Evolutionary conservation across 2,797 vertebrate genomes (phyloP).

Genomic region (Melanotaenia maccullochi): DNA sequence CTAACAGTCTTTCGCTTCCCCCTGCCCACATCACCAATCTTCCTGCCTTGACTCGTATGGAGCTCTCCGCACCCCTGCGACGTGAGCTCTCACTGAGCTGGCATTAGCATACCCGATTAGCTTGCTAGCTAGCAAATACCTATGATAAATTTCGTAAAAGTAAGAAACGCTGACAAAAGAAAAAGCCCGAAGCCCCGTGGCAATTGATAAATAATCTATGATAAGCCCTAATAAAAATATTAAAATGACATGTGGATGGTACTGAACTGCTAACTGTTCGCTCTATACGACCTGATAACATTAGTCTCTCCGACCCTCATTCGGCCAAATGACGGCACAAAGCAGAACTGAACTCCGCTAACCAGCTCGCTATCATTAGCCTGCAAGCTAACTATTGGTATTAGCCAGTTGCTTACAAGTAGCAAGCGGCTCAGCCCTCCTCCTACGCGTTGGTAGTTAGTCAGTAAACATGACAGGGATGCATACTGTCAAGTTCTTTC

Average conservation of each 20-base stretch:
- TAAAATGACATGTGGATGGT: constrained; percentile 27
- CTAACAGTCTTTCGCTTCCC: constrained; percentile 53
- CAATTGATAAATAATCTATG: not conserved
- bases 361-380: constrained; percentile 55
- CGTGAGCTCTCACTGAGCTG: constrained; percentile 69
- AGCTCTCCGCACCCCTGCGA: constrained; percentile 61
- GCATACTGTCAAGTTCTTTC: constrained; percentile 49
- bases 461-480: constrained; percentile 44
- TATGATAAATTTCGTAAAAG: constrained; percentile 37
- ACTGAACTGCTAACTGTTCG: constrained; percentile 5
- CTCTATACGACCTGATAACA: constrained; percentile 36
- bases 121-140: constrained; percentile 54
- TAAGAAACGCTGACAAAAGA: not conserved
- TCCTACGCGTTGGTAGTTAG: constrained; percentile 49
- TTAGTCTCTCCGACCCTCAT: constrained; percentile 65
- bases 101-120: constrained; percentile 71
- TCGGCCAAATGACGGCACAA: constrained; percentile 45
- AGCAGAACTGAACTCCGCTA: constrained; percentile 40
- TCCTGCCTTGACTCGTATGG: constrained; percentile 64
- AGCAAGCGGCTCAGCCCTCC: constrained; percentile 40
- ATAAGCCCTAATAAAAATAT: not conserved
- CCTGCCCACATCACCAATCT: constrained; percentile 74
- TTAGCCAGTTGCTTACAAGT: constrained; percentile 40
- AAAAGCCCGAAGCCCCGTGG: not conserved
- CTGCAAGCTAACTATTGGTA: constrained; percentile 49